Base-by-base conservation (phyloP, 2,888 invertebrate genomes). In the Ophion slaviceki region DNA sequence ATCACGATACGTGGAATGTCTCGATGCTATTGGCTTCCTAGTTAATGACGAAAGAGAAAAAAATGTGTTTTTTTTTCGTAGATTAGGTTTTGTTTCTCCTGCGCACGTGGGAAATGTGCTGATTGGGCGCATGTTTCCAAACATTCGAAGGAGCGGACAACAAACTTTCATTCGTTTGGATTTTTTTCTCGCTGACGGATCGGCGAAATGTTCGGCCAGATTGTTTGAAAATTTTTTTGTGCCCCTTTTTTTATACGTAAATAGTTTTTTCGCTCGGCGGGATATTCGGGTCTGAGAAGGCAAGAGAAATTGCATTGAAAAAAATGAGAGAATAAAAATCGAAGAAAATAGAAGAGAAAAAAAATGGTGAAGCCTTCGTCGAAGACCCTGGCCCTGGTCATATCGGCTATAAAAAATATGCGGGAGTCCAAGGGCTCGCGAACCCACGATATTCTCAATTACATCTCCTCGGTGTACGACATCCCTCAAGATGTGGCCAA, bases 351-450 rank as follows among this genome's bases (percentile, higher is more conserved):
- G 80, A 78, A 80, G 53, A 1, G 67, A 45, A 67, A 76, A 66
- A 76, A 82, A 36, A 89, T 90, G 90, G 85, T 79, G 70, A 88
- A 74, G 10, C 76, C 81, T 5, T 77, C 89, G 24, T 67, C 87
- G 1, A 89, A 87, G 75, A 81, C 89, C 5, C 71, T 92, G 32
- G 74, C 79, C 20, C 77, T 90, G 72, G 88, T 92, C n/a, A 57
- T 92, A 6, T 77, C 89, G 1, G 91, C 92, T 6, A 91, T 92
- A n/a, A 90, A 88, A 71, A 90, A 90, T 70, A 88, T 92, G 70
- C 87, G 89, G 3, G 88, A 91, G 61, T 67, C 86, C 20, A 89
- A 88, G 70, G 92, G 92, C 8, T 91, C 90, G 5, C 90, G 87
- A 0, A 88, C 89, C 5, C 80, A 78, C 8, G 91, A 91, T 71